phyloP scores from a whole-genome alignment of 1,140 invertebrate species.

The Sipha flava region DNA sequence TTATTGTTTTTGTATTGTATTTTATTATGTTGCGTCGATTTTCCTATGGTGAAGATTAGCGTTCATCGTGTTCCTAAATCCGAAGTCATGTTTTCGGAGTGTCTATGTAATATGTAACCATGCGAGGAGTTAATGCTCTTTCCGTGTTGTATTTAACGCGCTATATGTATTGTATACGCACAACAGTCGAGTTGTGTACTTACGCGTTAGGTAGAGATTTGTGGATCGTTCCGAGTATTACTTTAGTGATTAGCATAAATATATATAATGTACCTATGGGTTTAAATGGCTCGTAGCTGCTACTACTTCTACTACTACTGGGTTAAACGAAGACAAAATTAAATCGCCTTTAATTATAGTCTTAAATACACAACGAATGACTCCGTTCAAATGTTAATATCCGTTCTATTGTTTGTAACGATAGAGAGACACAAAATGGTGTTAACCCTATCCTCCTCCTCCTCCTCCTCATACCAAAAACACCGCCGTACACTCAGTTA shows the following conservation, averaged over 20 bases:
- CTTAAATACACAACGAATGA: background rate
- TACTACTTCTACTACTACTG: too few species aligned
- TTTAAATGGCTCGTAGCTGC: too few species aligned
- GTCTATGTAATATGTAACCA: too few species aligned
- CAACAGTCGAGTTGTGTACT: too few species aligned
- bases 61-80: too few species aligned
- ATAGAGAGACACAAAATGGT: background rate
- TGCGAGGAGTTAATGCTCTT: background rate
- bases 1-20: too few species aligned
- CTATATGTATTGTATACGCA: too few species aligned
- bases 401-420: background rate
- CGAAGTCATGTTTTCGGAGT: background rate
- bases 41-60: too few species aligned
- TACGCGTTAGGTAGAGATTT: too few species aligned
- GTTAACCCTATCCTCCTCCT: background rate
- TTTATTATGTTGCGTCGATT: too few species aligned
- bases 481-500: background rate
- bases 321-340: background rate
- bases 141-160: background rate
- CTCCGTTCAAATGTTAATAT: background rate
- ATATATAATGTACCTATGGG: too few species aligned
- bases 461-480: background rate
- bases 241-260: too few species aligned
- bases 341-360: background rate
- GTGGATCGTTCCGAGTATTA: background rate